Base-by-base conservation (phyloP, 2,797 vertebrate genomes). In the Notolabrus celidotus region DNA sequence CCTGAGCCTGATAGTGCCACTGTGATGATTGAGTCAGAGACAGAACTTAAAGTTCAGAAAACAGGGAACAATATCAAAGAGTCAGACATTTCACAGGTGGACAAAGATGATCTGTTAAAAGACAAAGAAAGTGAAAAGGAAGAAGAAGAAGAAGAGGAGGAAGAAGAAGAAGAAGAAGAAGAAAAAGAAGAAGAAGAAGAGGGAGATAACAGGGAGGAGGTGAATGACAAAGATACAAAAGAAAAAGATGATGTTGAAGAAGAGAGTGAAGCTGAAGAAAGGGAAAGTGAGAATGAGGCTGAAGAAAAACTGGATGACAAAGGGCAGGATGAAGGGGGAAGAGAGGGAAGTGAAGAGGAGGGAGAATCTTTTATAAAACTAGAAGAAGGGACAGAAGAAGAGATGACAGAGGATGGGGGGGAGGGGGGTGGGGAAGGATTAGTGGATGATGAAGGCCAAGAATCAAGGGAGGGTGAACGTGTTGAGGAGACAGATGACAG, bases 361-460 rank as follows among this genome's bases (percentile, higher is more conserved):
- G 36, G 43, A 10, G 75, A 43, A 34, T 71, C 51, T 63, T 14
- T 36, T 63, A 42, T 73, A 15, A 71, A 74, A 39, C 14, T 53
- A 43, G 49, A 59, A 16, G 69, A 82, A 39, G 42, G 12, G 4
- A 31, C 29, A 64, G 67, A 80, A 0, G 42, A 70, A 29, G 63
- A 59, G n/a, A 33, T 63, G 19, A 50, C 43, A 55, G 53, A n/a
- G 23, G 66, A 69, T 42, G 74, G 74, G 20, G 65, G 67, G 8
- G 42, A 57, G 42, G 33, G 7, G 23, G 59, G 25, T 8, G 57
- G 68, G 4, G 20, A 76, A 16, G 41, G 42, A 61, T n/a, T 49
- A 42, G 38, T 22, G 23, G 34, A 62, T 6, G 71, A 60, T 5
- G 60, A 74, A 42, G 49, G 36, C 27, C 25, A 38, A 64, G 41